These are phyloP conservation scores for Tetragnatha montana DNA, from an alignment of 2,888 invertebrate species.

Conservation along the genomic window DNA sequence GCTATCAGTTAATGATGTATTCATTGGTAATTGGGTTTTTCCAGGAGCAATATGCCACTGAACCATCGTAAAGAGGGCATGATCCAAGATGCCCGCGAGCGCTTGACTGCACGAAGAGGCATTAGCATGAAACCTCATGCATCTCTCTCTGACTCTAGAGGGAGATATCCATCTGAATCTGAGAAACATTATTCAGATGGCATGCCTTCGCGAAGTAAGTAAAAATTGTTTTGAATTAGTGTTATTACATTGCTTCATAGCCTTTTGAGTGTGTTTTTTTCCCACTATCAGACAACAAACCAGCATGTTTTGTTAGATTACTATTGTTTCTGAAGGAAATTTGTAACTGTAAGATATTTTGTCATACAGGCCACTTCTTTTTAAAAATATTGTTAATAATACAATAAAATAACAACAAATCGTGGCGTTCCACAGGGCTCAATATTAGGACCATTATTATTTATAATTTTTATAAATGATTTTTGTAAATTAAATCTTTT, in stretches of 20 bases:
- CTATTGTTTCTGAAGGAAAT: not conserved
- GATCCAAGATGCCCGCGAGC: constrained; percentile 50
- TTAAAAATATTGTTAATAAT: too few species aligned
- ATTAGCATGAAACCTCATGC: constrained; percentile 18
- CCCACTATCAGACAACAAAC: not conserved
- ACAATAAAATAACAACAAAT: too few species aligned
- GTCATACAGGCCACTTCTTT: too few species aligned
- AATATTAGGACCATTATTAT: too few species aligned
- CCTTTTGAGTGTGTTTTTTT: not conserved
- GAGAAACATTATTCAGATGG: constrained; percentile 47
- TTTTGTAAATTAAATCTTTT: too few species aligned
- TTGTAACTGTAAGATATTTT: too few species aligned
- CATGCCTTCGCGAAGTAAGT: constrained; percentile 33
- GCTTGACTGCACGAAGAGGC: constrained; percentile 37
- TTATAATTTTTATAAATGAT: too few species aligned
- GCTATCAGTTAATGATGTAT: not conserved
- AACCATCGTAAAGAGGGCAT: constrained; percentile 34
- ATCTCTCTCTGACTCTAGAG: constrained; percentile 18
- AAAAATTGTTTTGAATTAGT: not conserved
- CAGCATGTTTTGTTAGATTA: not conserved
- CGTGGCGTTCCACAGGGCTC: too few species aligned
- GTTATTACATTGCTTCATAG: not conserved
- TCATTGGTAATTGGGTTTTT: not conserved
- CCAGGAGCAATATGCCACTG: constrained; percentile 50
- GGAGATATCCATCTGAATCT: not conserved